Conservation (phyloP, 2,113 vertebrate species). For the Corynorhinus townsendii region DNA sequence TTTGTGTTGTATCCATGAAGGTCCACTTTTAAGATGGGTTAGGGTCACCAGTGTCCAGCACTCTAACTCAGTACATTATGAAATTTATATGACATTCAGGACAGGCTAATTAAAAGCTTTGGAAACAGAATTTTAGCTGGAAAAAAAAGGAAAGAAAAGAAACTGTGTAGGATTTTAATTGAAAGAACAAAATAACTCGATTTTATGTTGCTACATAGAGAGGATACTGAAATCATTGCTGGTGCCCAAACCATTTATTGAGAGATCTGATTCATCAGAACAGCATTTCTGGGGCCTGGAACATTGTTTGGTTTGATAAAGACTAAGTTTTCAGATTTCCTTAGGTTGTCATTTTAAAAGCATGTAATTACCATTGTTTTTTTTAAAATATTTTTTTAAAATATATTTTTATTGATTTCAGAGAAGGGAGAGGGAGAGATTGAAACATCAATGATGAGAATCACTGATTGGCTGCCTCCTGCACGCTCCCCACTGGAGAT, state of each 20-base stretch:
- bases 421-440: too few relatives aligned
- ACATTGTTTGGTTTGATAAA: neutral
- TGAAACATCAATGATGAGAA: too few relatives aligned
- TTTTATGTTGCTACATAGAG: neutral
- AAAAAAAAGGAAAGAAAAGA: neutral
- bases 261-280: neutral
- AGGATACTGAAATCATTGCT: neutral
- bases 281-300: neutral
- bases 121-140: neutral
- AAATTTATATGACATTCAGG: slow-evolving; percentile 21
- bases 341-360: neutral
- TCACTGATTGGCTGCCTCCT: too few relatives aligned
- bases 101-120: neutral
- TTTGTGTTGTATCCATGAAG: slow-evolving; percentile 8
- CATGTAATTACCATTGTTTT: neutral
- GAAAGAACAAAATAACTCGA: neutral
- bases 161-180: neutral
- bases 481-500: too few relatives aligned
- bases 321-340: neutral
- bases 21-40: neutral
- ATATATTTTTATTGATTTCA: too few relatives aligned
- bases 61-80: neutral
- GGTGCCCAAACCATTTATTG: neutral
- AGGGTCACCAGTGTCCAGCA: neutral
- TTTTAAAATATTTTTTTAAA: too few relatives aligned